Evolutionary conservation across 2,888 invertebrate species (phyloP), one percentile per base, ranked within the genome.

Genomic region (Colostygia pectinataria): DNA sequence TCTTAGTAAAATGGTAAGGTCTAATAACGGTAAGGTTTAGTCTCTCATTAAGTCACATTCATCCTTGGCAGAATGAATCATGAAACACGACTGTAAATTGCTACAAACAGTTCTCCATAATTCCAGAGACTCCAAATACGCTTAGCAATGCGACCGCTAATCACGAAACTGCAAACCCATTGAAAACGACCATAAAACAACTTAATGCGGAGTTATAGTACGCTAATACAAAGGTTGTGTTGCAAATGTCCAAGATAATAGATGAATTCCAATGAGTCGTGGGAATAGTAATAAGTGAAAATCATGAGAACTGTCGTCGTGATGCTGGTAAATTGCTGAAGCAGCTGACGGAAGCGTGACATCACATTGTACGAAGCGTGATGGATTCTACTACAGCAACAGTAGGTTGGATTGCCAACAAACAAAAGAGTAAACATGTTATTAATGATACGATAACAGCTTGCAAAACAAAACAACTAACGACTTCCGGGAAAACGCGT

Each of bases 231-330:
- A 40, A 48, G 25, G 45, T 42, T 39, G 49, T 56, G 48, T 43
- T 45, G 50, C 49, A 55, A 57, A 53, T 51, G 27, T 38, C 40
- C 42, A 37, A 63, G 64, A 70, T 72, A 66, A 71, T 66, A 65
- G 63, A 63, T 64, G 65, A 66, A 65, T 68, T 61, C 53, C 53
- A 61, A 55, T 59, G 41, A 68, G 65, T 65, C 81, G 80, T 82
- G 81, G 76, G 80, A 81, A 80, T 71, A 55, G 64, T 69, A 69
- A 78, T 76, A 77, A 77, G 76, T 78, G 71, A 69, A 77, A 73
- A 68, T 63, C 69, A 73, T 77, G 77, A 68, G 72, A 80, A 76
- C 68, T 67, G 67, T 59, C 69, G 59, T 80, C 77, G 82, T 82
- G 81, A 80, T 69, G 64, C 47, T 53, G 65, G 66, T 67, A 61